phyloP scores from a whole-genome alignment of 2,797 vertebrate species.

The Protonibea diacanthus region DNA sequence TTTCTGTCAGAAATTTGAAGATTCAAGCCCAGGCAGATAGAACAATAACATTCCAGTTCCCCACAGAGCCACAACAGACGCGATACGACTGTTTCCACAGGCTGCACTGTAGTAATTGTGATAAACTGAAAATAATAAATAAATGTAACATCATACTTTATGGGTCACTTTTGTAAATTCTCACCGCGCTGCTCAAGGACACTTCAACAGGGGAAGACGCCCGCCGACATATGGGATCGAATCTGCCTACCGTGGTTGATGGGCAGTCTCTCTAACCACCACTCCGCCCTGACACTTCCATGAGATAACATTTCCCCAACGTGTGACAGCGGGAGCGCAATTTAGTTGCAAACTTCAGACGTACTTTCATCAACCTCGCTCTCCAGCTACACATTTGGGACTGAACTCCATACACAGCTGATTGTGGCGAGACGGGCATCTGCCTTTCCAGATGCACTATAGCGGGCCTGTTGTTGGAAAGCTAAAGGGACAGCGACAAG shows the following conservation, averaged over 20 bases:
- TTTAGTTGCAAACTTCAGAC: conserved; percentile 60
- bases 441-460: conserved; percentile 68
- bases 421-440: conserved; percentile 66
- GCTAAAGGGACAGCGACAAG: conserved; percentile 80
- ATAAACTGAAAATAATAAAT: too few species aligned
- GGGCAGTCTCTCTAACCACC: conserved; percentile 40
- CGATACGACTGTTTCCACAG: not conserved
- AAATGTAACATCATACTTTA: not conserved
- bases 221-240: not conserved
- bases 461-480: conserved; percentile 63
- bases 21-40: not conserved
- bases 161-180: not conserved
- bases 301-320: conserved; percentile 39
- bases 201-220: conserved; percentile 9
- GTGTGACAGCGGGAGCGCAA: conserved; percentile 50
- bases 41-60: conserved; percentile 1
- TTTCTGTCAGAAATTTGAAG: not conserved
- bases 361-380: conserved; percentile 50
- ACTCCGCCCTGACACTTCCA: conserved; percentile 43
- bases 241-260: conserved; percentile 31
- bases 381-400: conserved; percentile 53
- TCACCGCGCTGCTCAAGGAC: not conserved
- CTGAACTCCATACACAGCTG: conserved; percentile 40
- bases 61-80: not conserved
- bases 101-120: not conserved